A percentile compares a stretch with the other conserved stretches of the same genome.
phyloP scores from a whole-genome alignment of 2,888 invertebrate species.

The Myathropa florea region DNA sequence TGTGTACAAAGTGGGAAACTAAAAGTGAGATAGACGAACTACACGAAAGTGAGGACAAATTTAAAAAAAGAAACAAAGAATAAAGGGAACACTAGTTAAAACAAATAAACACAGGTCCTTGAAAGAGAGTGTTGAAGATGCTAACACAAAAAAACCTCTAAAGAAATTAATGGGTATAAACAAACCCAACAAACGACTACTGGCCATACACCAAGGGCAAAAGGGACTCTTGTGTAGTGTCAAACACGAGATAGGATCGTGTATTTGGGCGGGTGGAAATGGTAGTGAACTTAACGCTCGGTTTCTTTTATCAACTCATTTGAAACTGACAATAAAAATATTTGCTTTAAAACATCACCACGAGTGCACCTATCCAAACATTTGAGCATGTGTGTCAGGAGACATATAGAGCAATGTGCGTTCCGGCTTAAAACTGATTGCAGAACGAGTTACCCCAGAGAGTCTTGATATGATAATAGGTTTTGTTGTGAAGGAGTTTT shows the following conservation, averaged over 20 bases:
- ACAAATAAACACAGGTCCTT: slow-evolving; percentile 42
- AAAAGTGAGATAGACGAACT: slow-evolving; percentile 23
- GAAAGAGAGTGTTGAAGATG: slow-evolving; percentile 5
- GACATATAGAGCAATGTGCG: background rate
- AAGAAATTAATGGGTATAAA: slow-evolving; percentile 32
- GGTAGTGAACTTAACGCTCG: slow-evolving; percentile 33
- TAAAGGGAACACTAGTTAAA: background rate
- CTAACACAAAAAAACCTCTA: background rate
- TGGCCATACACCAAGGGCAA: background rate
- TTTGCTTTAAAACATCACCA: slow-evolving; percentile 37
- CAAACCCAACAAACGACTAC: slow-evolving; percentile 8
- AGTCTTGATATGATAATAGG: too few species aligned
- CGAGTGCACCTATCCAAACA: slow-evolving; percentile 29
- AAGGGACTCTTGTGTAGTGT: background rate
- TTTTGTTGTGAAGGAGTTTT: too few species aligned
- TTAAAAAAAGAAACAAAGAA: background rate
- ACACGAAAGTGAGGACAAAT: slow-evolving; percentile 8
- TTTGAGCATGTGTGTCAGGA: slow-evolving; percentile 1
- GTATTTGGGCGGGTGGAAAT: background rate
- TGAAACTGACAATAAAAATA: slow-evolving; percentile 43
- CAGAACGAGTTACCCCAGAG: background rate
- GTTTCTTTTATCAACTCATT: slow-evolving; percentile 53
- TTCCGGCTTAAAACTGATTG: background rate
- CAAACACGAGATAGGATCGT: background rate
- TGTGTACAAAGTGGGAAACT: slow-evolving; percentile 27